phyloP scores from a whole-genome alignment of 1,140 invertebrate species.

The Semibalanus balanoides region DNA sequence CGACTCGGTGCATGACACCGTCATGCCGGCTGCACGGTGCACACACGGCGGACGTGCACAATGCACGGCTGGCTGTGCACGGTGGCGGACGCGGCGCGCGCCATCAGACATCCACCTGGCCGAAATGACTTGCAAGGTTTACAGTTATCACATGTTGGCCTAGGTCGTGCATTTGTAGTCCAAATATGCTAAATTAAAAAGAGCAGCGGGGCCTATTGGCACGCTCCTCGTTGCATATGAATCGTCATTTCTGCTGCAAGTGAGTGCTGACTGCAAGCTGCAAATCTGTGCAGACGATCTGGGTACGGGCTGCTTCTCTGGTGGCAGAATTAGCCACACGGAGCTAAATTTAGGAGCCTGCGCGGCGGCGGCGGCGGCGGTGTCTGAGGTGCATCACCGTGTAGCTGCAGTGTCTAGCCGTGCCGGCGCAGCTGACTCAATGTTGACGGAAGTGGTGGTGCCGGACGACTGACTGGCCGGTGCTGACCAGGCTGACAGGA shows the following conservation, averaged over 20 bases:
- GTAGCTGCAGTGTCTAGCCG: neutral
- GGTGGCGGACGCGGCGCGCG: too few relatives aligned
- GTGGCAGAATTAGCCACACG: neutral
- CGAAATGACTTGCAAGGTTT: constrained; percentile 16
- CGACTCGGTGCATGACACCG: too few relatives aligned
- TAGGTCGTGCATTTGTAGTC: neutral
- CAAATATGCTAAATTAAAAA: constrained; percentile 3
- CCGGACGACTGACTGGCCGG: too few relatives aligned
- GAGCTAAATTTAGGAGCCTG: neutral
- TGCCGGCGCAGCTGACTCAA: too few relatives aligned
- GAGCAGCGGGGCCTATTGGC: neutral
- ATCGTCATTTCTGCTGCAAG: constrained; percentile 4
- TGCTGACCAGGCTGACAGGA: too few relatives aligned
- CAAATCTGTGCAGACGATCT: constrained; percentile 13
- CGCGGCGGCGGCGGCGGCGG: too few relatives aligned
- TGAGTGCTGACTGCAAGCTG: constrained; percentile 3
- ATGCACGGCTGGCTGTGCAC: too few relatives aligned
- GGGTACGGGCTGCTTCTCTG: neutral
- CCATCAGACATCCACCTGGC: constrained; percentile 18
- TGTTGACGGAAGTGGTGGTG: too few relatives aligned
- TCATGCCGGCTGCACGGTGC: too few relatives aligned
- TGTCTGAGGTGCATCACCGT: neutral
- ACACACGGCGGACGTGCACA: too few relatives aligned
- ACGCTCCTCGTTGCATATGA: neutral
- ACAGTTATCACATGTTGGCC: neutral